Evolutionary conservation across 2,888 invertebrate genomes (phyloP).

Genomic region (Scaptodrosophila latifasciaeformis): DNA sequence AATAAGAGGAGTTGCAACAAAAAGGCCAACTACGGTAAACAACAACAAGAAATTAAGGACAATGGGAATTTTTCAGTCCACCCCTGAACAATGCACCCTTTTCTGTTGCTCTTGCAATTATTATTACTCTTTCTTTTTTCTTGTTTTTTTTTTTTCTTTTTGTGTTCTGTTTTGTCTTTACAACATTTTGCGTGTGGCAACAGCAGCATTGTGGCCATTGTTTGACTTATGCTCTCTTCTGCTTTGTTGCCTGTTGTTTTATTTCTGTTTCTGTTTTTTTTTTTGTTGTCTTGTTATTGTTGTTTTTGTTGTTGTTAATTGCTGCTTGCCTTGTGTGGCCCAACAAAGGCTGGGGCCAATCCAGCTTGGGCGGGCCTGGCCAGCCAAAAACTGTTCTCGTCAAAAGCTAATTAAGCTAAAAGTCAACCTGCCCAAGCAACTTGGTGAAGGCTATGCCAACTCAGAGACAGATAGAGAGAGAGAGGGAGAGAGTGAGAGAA

Average conservation of each 20-base stretch:
- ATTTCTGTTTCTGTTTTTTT: not conserved
- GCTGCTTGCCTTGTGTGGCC: not conserved
- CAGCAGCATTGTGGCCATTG: conserved; percentile 46
- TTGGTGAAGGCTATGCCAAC: too few species aligned
- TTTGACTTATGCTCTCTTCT: conserved; percentile 10
- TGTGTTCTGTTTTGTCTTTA: too few species aligned
- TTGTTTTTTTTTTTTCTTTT: too few species aligned
- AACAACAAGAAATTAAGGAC: conserved; percentile 46
- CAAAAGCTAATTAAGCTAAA: conserved; percentile 64
- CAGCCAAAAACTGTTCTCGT: conserved; percentile 16
- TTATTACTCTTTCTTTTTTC: too few species aligned
- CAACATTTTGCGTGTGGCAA: conserved; percentile 29
- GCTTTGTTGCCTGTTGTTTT: conserved; percentile 28
- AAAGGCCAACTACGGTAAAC: conserved; percentile 4
- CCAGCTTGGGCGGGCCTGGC: too few species aligned
- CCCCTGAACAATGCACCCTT: not conserved
- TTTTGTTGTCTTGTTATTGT: not conserved
- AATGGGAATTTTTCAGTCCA: conserved; percentile 10
- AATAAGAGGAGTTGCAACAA: conserved; percentile 16
- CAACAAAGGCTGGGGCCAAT: too few species aligned
- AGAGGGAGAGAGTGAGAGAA: not conserved
- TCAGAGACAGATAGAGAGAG: not conserved
- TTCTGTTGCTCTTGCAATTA: too few species aligned
- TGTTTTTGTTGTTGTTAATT: not conserved
- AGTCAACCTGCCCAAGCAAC: conserved; percentile 47